Evolutionary conservation across 2,888 invertebrate species (phyloP), one percentile per base, ranked within the genome.

Genomic region (Dicycla oo): DNA sequence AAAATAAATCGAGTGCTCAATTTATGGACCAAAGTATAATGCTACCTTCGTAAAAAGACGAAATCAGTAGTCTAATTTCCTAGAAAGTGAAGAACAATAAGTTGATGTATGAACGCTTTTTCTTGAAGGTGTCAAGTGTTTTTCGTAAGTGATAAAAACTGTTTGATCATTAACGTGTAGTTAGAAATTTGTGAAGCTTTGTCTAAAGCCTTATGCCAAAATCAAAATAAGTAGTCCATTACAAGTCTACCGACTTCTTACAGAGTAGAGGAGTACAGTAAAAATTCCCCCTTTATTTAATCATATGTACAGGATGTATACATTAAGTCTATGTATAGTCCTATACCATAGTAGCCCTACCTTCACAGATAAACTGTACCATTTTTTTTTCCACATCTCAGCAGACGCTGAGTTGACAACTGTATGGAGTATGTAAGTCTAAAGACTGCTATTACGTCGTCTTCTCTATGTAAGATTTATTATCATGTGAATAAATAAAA

Each of bases 11-110:
- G 88, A 91, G 94, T 95, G 95, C 95, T 95, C 95, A 95, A 95
- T 93, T 88, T 92, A 92, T 92, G 94, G 94, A 95, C 95, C 95
- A 95, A 95, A 95, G 95, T 94, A 92, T 92, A 88, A 90, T 84
- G 86, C 83, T 88, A 89, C 87, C 80, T 88, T 89, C 86, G 86
- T 88, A 86, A 65, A 63, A 71, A 65, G 69, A 75, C 78, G 81
- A 83, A 84, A 83, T 77, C 73, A 78, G 79, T 87, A 82, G 69
- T 84, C 76, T 85, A 75, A 83, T 84, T 87, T 82, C 73, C 78
- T 82, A 80, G 75, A 78, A 83, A 82, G 75, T 78, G 84, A 83
- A 66, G 73, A 81, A 83, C 75, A 80, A 72, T 80, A 70, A 56
- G 71, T 73, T 70, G 69, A 77, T 72, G 67, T 66, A 73, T 72